A percentile compares a stretch with the other conserved stretches of the same genome.
Evolutionary conservation across 2,888 invertebrate species (phyloP).

Genomic region (Linyphia triangularis): DNA sequence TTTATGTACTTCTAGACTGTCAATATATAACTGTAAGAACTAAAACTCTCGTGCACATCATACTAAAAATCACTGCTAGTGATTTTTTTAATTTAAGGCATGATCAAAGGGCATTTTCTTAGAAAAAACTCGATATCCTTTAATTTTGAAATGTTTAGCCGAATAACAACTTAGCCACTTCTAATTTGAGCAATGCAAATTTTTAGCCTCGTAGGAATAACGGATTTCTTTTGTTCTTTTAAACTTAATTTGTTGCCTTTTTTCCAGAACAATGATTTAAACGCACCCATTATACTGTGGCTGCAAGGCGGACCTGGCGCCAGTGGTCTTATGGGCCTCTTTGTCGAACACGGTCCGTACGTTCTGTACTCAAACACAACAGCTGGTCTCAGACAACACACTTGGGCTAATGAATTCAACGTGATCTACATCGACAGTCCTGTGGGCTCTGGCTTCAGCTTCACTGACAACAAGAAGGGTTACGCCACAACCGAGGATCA

Average conservation of each 20-base stretch:
- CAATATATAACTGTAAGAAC: no score
- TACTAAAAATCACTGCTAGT: no score
- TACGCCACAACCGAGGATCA: conserved; percentile 89
- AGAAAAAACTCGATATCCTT: no score
- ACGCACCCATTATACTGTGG: conserved; percentile 80
- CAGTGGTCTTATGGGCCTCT: conserved; percentile 80
- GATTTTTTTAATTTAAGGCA: no score
- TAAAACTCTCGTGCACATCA: no score
- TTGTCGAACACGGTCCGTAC: conserved; percentile 90
- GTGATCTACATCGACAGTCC: conserved; percentile 95
- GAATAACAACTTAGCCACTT: no score
- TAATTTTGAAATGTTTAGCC: no score
- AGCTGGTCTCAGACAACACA: conserved; percentile 84
- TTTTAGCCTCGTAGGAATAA: no score
- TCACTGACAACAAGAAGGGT: conserved; percentile 87
- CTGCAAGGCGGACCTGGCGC: conserved; percentile 81
- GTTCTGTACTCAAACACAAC: conserved; percentile 80
- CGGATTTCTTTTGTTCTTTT: neutral
- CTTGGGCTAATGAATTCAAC: conserved; percentile 89
- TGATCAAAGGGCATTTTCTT: no score
- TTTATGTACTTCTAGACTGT: no score
- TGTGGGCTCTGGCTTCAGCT: conserved; percentile 95
- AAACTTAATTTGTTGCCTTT: neutral
- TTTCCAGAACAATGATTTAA: conserved; percentile 77
- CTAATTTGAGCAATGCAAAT: no score